Base-by-base conservation (phyloP, 2,888 invertebrate genomes). In the Drosophila limbata region DNA sequence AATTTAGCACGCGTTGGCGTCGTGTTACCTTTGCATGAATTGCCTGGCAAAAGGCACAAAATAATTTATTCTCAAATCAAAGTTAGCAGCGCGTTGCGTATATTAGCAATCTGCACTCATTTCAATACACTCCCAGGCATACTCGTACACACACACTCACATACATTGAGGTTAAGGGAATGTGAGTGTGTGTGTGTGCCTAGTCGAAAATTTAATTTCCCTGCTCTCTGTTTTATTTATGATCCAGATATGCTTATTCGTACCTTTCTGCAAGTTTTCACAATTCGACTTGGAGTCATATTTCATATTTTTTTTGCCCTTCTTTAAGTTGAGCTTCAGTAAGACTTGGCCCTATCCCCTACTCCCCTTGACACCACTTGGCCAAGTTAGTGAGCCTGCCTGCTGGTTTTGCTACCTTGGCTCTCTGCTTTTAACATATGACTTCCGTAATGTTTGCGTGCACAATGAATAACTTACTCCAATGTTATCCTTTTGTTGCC, bases 251-350 rank as follows among this genome's bases (percentile, higher is more conserved):
- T 90, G 90, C 89, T 90, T 85, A 87, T 87, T 90, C 79, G 56
- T 86, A 79, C 89, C 89, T 85, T 89, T 90, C 90, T 86, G 84
- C 87, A 85, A 87, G 89, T 85, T 90, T 88, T 87, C 85, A 86
- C 84, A 84, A 89, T 85, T 88, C 90, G 84, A 90, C 89, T 90
- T 84, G 62, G 73, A 90, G 84, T 85, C 90, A 85, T 85, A 90
- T 90, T 86, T 85, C 85, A 85, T 85, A 71, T 80, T 66, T 64
- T 80, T 66, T 66, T 70, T 79, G 74, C 67, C 45, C 25, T 19
- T 37, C 37, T 42, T 53, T 39, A 28, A 39, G 37, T 39, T 40
- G 62, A 68, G 67, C 68, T 73, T 45, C 47, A 47, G 45, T 62
- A 68, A 48, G 79, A 88, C 86, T 85, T 81, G 86, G 88, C 64